Percentiles rank a stretch among this genome's conserved stretches.
These are phyloP conservation scores for Grallaria varia DNA, from an alignment of 2,113 vertebrate species.

Conservation along the genomic window DNA sequence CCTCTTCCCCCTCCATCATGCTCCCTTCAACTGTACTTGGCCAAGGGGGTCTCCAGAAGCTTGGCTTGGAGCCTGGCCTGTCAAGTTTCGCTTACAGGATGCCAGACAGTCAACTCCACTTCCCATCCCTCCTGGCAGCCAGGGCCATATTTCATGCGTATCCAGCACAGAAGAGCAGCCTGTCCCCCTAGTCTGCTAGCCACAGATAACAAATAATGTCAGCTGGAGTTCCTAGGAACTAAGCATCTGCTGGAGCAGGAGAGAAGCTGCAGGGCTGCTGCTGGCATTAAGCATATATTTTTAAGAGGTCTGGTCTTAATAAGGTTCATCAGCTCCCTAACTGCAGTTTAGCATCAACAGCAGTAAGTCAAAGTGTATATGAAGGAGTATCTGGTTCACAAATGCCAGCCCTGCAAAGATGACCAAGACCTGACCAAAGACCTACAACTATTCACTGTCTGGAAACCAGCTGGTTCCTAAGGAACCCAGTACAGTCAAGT, in stretches of 20 bases:
- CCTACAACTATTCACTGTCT: neutral
- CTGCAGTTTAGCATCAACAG: neutral
- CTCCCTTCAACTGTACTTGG: neutral
- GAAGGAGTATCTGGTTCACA: neutral
- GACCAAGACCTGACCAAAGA: neutral
- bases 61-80: neutral
- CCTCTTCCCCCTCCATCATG: fast-evolving
- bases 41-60: neutral
- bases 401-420: neutral
- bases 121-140: neutral
- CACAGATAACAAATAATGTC: neutral
- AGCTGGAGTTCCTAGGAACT: neutral
- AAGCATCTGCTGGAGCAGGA: neutral
- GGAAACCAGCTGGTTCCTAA: neutral
- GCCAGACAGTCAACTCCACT: fast-evolving
- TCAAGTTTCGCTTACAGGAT: neutral
- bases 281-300: neutral
- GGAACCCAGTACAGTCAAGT: neutral
- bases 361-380: neutral
- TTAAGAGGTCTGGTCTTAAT: neutral
- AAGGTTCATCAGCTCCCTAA: neutral
- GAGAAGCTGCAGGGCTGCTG: neutral
- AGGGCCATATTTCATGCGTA: neutral
- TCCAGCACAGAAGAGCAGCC: neutral
- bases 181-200: neutral